Base-by-base conservation (phyloP, 2,888 invertebrate species). In the Luperina testacea region DNA sequence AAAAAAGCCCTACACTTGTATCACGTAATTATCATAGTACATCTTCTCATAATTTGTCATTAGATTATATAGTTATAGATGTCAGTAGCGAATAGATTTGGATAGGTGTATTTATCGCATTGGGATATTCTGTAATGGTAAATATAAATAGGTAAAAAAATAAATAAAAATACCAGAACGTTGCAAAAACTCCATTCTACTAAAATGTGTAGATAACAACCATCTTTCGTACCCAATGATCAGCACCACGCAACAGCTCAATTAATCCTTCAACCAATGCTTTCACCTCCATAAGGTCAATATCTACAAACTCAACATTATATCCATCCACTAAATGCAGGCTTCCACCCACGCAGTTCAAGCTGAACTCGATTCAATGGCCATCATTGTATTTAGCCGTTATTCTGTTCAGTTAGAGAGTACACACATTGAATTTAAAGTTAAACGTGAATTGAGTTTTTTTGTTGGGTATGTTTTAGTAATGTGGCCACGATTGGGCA, bases 361-460 rank as follows among this genome's bases (percentile, higher is more conserved):
- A 90, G 87, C 89, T 88, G 89, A 90, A 87, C 90, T 90, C 90
- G 84, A 90, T 93, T 92, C 92, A 93, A 92, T 90, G 90, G 89
- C 87, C 79, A 87, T 89, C 88, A 91, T 94, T 93, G 92, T 92
- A 84, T 82, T 83, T 83, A 75, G 82, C 82, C 78, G 85, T 83
- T 88, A 86, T 77, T 48, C 64, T 64, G 75, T 73, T 65, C 67
- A 75, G 63, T 78, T 80, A 88, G 80, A 82, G 78, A 51, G 82
- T 45, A 75, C 82, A 77, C 73, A 82, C 76, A 82, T 77, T 85
- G 85, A 88, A 87, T 89, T 80, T 83, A 76, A 85, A 89, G 80
- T 83, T 64, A 70, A 70, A 82, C 70, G 77, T 81, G 70, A 68
- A 80, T 73, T 48, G 64, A 63, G 69, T 84, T 84, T 82, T 82